Percentiles rank a stretch among this genome's conserved stretches.
Conservation (phyloP, 1,140 invertebrate genomes). For the Procambarus virginalis region DNA sequence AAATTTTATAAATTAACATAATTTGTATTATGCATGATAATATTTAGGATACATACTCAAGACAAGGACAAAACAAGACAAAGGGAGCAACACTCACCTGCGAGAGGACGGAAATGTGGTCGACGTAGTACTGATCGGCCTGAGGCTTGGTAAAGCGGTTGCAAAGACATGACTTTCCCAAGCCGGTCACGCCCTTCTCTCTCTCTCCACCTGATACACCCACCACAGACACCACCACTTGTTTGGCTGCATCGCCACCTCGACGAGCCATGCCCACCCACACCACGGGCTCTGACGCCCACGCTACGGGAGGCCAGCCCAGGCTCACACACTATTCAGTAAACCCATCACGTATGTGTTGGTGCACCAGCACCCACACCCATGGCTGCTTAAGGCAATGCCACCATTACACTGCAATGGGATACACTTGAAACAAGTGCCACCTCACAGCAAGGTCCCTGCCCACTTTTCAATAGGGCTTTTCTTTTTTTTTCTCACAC, state of each 20-base stretch:
- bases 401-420: neutral
- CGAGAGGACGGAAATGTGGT: slow-evolving; percentile 97
- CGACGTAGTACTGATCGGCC: slow-evolving; percentile 96
- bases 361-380: slow-evolving; percentile 21
- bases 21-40: too few species aligned
- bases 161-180: slow-evolving; percentile 98
- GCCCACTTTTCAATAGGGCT: neutral
- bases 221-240: slow-evolving; percentile 87
- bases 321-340: slow-evolving; percentile 23
- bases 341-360: slow-evolving; percentile 35
- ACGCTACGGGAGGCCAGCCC: slow-evolving; percentile 51
- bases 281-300: slow-evolving; percentile 43
- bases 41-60: too few species aligned
- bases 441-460: neutral
- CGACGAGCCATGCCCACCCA: slow-evolving; percentile 71
- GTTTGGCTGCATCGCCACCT: slow-evolving; percentile 77
- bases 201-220: slow-evolving; percentile 95
- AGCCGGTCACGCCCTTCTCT: slow-evolving; percentile 94
- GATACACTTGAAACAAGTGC: neutral
- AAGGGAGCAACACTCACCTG: slow-evolving; percentile 44
- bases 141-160: slow-evolving; percentile 97
- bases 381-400: slow-evolving; percentile 24
- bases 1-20: too few species aligned
- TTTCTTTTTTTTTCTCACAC: neutral
- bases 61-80: too few species aligned